Base-by-base conservation (phyloP, 2,797 vertebrate species). In the Macroramphosus scolopax region DNA sequence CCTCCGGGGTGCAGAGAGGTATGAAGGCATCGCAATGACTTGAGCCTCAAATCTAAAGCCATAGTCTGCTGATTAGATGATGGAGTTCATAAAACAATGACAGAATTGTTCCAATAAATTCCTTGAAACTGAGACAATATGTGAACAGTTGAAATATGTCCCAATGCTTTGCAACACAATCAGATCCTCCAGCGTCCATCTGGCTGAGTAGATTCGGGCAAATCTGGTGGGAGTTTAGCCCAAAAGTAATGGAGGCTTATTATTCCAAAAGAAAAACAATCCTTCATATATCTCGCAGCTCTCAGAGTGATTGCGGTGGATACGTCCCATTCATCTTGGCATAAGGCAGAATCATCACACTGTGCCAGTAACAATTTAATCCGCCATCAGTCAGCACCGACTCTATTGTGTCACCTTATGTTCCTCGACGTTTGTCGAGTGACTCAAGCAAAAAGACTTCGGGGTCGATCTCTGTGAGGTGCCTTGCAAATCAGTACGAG, bases 281-380 rank as follows among this genome's bases (percentile, higher is more conserved):
- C 59, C 24, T 63, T 61, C 36, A 60, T 75, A 54, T 60, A 64
- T 52, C 31, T 69, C 55, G 72, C 59, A 77, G 42, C 48, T 71
- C 50, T 49, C 46, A 60, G 69, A 45, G 48, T 58, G 61, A 85
- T 80, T 66, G 46, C 51, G 48, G 45, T 44, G 57, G 57, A 79
- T 72, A 51, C 67, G 44, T 68, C 37, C 66, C 59, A 78, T 81
- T 82, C 75, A 58, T 80, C 66, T 73, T 46, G 35, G 48, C 52
- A 60, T 72, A 66, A 64, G 5, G 34, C 70, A 33, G 51, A 50
- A 41, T 60, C 56, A 36, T 43, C 63, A 62, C 13, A 34, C 38
- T 37, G 45, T 77, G 71, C 71, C 81, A 63, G 61, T 68, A 66
- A 48, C 50, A 56, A 44, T 80, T 69, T 43, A 43, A 77, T 64